Evolutionary conservation across 1,140 invertebrate genomes (phyloP).

Genomic region (Leptestheria dahalacensis): DNA sequence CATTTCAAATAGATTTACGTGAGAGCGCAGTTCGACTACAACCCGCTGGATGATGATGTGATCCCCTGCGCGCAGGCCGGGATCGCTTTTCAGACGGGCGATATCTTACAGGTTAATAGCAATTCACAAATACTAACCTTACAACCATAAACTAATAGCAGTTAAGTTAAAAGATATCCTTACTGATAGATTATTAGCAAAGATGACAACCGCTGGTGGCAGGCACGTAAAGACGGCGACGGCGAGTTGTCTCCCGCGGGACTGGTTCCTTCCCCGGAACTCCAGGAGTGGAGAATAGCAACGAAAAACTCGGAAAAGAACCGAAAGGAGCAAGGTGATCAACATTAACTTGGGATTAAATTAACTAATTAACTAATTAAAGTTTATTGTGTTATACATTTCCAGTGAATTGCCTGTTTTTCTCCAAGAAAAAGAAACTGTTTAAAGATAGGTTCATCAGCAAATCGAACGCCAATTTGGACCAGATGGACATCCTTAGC

Average conservation of each 20-base stretch:
- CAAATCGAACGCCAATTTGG: conserved; percentile 96
- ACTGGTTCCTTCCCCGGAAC: conserved; percentile 91
- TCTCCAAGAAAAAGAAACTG: conserved; percentile 86
- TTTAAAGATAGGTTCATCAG: conserved; percentile 97
- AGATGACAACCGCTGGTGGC: conserved; percentile 99
- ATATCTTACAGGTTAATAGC: conserved; percentile 74
- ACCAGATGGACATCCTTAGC: conserved; percentile 95
- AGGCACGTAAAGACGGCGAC: conserved; percentile 70
- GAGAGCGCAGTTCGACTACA: conserved; percentile 94
- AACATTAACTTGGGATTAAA: too few relatives aligned
- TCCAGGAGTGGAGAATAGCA: conserved; percentile 94
- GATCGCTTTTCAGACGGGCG: conserved; percentile 88
- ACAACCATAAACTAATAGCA: too few relatives aligned
- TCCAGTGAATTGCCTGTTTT: conserved; percentile 92
- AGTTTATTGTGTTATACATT: neutral
- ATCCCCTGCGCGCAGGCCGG: conserved; percentile 97
- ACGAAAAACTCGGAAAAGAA: conserved; percentile 86
- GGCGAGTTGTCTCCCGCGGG: conserved; percentile 76
- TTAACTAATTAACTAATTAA: neutral
- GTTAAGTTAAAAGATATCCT: too few relatives aligned
- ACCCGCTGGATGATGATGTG: conserved; percentile 90
- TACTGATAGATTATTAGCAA: conserved; percentile 86
- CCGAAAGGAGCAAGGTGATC: conserved; percentile 82
- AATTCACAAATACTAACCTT: too few relatives aligned
- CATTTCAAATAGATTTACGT: conserved; percentile 98